A percentile compares a stretch with the other conserved stretches of the same genome.
Conservation (phyloP, 2,797 vertebrate genomes). For the Pogonophryne albipinna region DNA sequence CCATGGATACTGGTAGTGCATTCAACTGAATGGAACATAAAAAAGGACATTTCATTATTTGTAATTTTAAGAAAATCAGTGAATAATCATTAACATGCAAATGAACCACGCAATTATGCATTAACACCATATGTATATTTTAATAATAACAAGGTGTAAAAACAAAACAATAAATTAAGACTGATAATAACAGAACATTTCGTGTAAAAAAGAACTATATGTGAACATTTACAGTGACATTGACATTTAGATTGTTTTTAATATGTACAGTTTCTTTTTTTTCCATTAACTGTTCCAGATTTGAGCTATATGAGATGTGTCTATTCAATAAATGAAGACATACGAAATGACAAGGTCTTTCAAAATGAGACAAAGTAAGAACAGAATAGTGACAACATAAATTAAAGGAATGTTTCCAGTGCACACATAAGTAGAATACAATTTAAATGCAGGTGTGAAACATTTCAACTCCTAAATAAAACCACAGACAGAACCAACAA, state of each 20-base stretch:
- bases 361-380: neutral
- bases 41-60: neutral
- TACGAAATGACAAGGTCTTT: neutral
- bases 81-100: neutral
- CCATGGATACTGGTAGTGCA: no score
- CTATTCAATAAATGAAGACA: neutral
- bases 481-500: neutral
- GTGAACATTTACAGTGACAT: no score
- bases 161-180: constrained; percentile 1
- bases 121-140: neutral
- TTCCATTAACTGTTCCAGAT: neutral
- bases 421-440: no score
- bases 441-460: neutral
- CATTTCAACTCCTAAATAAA: neutral
- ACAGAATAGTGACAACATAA: no score
- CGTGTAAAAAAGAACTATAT: neutral
- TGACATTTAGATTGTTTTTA: neutral
- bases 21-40: neutral
- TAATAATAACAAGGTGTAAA: neutral
- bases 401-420: neutral
- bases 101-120: neutral
- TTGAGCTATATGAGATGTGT: no score
- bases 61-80: neutral
- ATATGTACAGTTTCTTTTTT: neutral
- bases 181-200: neutral